phyloP scores from a whole-genome alignment of 2,797 vertebrate species.

The Anisognathus igniventris region DNA sequence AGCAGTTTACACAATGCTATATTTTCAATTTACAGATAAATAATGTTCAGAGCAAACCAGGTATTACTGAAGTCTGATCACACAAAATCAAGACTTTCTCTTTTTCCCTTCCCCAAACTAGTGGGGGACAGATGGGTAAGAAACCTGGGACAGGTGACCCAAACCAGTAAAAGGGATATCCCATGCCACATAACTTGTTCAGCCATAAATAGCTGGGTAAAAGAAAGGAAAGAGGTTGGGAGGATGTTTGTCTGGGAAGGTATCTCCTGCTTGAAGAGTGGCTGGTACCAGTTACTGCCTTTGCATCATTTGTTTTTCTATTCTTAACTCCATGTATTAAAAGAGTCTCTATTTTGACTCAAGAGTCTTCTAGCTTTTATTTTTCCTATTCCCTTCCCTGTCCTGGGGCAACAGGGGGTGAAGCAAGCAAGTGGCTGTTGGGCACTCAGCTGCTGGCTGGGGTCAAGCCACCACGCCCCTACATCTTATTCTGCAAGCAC shows the following conservation, averaged over 20 bases:
- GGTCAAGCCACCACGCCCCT: neutral
- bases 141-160: neutral
- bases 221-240: neutral
- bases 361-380: neutral
- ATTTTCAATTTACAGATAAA: neutral
- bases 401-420: accelerated
- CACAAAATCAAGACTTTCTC: neutral
- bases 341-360: neutral
- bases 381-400: neutral
- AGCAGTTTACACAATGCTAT: no score
- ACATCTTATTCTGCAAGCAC: neutral
- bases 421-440: neutral
- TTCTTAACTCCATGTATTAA: neutral
- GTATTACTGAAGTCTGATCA: neutral
- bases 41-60: neutral
- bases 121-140: accelerated
- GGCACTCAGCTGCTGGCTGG: neutral
- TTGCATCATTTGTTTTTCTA: neutral
- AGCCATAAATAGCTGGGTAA: neutral
- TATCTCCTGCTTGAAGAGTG: neutral
- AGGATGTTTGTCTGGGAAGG: accelerated
- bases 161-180: neutral
- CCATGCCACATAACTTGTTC: neutral
- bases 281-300: neutral
- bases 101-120: neutral